Conservation (phyloP, 2,113 vertebrate species). For the Indicator maculatus region DNA sequence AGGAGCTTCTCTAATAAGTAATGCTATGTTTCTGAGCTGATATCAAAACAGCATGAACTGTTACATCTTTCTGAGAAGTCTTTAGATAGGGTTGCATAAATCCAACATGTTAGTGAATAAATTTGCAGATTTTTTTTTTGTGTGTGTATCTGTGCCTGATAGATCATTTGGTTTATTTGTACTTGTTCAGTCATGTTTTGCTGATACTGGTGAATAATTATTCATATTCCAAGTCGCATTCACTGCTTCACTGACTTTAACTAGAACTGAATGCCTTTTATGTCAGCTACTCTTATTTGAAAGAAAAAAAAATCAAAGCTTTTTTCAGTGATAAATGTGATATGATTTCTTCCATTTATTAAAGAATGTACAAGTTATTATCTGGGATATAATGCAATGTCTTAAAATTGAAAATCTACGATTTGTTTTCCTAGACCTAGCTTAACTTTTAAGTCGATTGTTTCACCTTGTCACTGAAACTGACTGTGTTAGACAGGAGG, state of each 20-base stretch:
- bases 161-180: neutral
- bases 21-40: neutral
- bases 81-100: conserved; percentile 15
- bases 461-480: neutral
- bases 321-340: neutral
- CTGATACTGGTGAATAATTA: neutral
- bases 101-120: neutral
- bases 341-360: neutral
- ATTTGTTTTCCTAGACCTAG: neutral
- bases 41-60: conserved; percentile 15
- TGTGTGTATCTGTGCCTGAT: neutral
- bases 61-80: neutral
- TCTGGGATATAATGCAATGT: neutral
- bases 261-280: neutral
- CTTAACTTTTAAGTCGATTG: neutral
- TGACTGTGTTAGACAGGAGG: neutral
- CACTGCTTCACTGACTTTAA: neutral
- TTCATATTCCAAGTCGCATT: neutral
- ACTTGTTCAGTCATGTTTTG: neutral
- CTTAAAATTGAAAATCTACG: neutral
- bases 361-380: neutral
- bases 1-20: conserved; percentile 51
- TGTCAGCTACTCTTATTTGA: neutral
- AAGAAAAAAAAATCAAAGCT: neutral
- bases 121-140: neutral